These are phyloP conservation scores for Opisthocomus hoazin DNA, from an alignment of 2,113 vertebrate species.

Conservation along the genomic window DNA sequence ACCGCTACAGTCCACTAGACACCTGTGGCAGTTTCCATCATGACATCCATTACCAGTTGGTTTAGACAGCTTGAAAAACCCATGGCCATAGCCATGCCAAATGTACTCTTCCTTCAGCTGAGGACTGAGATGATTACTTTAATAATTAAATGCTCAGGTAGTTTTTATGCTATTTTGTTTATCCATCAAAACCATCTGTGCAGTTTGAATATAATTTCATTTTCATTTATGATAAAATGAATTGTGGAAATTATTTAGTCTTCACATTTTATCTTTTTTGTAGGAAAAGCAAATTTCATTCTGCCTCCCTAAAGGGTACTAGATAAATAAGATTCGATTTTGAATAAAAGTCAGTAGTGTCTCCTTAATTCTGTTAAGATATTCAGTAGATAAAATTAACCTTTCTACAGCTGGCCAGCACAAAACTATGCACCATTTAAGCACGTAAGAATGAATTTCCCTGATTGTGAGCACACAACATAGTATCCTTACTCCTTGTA, in stretches of 20 bases:
- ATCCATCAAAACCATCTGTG: conserved; percentile 4
- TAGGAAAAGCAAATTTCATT: neutral
- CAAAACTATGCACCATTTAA: neutral
- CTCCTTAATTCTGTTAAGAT: neutral
- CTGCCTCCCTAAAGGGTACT: neutral
- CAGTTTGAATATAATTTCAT: neutral
- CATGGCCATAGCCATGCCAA: neutral
- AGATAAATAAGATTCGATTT: neutral
- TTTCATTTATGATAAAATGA: neutral
- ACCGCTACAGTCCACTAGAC: neutral
- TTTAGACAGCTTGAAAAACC: neutral
- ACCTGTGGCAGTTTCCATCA: neutral
- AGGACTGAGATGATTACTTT: neutral
- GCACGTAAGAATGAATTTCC: neutral
- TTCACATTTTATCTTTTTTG: neutral
- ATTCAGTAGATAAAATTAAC: neutral
- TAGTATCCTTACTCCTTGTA: neutral
- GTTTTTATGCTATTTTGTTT: conserved; percentile 12
- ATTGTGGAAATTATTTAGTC: neutral
- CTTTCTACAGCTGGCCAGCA: neutral
- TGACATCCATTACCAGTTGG: neutral
- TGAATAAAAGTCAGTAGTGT: neutral
- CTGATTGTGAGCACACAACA: neutral
- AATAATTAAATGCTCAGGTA: neutral
- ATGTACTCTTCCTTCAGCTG: neutral